These are phyloP conservation scores for Tyrophagus putrescentiae DNA, from an alignment of 1,140 invertebrate species.

Conservation along the genomic window DNA sequence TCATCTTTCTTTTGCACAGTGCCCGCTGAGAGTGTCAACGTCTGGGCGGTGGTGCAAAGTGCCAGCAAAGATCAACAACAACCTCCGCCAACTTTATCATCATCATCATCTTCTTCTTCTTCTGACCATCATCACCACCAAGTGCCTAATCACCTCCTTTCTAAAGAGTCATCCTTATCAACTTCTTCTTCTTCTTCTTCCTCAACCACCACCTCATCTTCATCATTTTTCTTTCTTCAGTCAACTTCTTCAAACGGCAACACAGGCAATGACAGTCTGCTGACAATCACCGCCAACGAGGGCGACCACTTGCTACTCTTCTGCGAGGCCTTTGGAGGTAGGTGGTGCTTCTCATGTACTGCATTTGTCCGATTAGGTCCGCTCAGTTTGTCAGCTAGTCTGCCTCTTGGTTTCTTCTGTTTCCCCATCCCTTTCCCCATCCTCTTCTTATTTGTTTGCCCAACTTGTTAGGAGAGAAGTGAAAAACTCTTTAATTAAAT, in stretches of 20 bases:
- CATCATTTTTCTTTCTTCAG: not conserved
- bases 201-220: not conserved
- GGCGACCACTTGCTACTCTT: not conserved
- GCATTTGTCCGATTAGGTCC: not conserved
- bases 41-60: too few relatives aligned
- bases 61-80: too few relatives aligned
- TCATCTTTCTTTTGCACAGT: too few relatives aligned
- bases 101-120: too few relatives aligned
- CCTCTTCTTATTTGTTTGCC: not conserved
- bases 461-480: too few relatives aligned
- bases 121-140: too few relatives aligned
- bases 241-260: not conserved
- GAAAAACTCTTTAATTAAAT: too few relatives aligned
- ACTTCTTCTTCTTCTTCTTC: not conserved
- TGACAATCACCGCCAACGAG: not conserved
- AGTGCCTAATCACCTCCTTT: too few relatives aligned
- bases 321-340: slow-evolving; percentile 3
- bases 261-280: not conserved
- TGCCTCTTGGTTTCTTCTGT: not conserved
- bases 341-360: not conserved
- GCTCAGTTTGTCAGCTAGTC: not conserved
- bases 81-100: too few relatives aligned
- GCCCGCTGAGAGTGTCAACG: too few relatives aligned
- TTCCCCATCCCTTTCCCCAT: not conserved
- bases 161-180: not conserved